Evolutionary conservation across 1,140 invertebrate genomes (phyloP), one percentile per base, ranked within the genome.

Genomic region (Lasioglossum albipes): DNA sequence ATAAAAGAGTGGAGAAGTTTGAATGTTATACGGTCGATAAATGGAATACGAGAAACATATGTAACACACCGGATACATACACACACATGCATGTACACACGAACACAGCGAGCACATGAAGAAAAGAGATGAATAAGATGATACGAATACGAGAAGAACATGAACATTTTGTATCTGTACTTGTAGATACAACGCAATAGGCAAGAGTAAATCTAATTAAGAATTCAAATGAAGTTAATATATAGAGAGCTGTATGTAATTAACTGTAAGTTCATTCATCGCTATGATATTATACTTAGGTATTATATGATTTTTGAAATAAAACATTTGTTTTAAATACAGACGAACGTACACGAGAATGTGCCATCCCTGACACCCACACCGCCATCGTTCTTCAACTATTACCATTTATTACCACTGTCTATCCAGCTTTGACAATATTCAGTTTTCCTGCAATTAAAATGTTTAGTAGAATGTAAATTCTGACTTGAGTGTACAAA

Each of bases 301-400:
- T 89, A 92, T 83, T 87, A 90, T 92, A 91, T 92, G 92, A 93
- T 92, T 93, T 93, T 92, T 90, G 81, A 92, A 93, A 92, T 93
- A 93, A 93, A 93, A 92, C 84, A 91, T 92, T 93, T 93, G 92
- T 92, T 93, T 93, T 91, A 87, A 92, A 92, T 90, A 90, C 80
- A 88, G 64, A 65, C 66, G 69, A 81, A 77, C 57, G 76, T 83
- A 77, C 77, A 79, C 66, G 73, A 84, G 52, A 78, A 75, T 75
- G 27, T 83, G 69, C 80, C 82, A 36, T 36, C 36, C 36, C 36
- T 36, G 27, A 0, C 27, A 27, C 36, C 0, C 36, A 4, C 36
- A 36, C 36, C 36, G 36, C 36, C 36, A 5, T 36, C 36, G 5
- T 36, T 36, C 36, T 36, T 36, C 36, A 36, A 36, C 36, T 36